Conservation (phyloP, 1,140 invertebrate species). For the Theocolax elegans region DNA sequence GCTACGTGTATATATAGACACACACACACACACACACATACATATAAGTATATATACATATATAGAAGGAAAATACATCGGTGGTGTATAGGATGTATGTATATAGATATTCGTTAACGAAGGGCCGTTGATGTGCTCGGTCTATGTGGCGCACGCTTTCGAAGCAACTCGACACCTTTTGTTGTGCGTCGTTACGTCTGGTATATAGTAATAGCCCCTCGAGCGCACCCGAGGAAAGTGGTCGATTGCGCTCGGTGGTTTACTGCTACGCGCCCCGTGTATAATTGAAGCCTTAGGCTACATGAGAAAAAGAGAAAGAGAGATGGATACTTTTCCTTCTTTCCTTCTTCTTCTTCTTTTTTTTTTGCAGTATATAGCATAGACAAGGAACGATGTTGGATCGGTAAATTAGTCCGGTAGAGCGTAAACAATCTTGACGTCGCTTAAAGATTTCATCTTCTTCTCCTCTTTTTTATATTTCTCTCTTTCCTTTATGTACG, state of each 20-base stretch:
- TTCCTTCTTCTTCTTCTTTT: no score
- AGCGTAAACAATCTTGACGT: conserved; percentile 9
- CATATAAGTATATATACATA: no score
- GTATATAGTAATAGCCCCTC: conserved; percentile 55
- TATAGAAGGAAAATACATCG: no score
- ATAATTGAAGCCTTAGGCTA: conserved; percentile 58
- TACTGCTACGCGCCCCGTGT: conserved; percentile 45
- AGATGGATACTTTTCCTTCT: conserved; percentile 20
- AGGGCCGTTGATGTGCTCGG: conserved; percentile 44
- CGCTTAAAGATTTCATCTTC: neutral
- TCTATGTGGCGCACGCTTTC: neutral
- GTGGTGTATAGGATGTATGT: no score
- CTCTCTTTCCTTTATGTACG: no score
- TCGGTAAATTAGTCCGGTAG: neutral
- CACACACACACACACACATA: no score
- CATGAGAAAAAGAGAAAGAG: neutral
- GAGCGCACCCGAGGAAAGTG: conserved; percentile 53
- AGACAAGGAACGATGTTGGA: neutral
- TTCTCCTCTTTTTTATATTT: no score
- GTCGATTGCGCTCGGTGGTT: conserved; percentile 60
- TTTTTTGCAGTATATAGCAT: no score
- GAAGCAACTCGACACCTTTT: conserved; percentile 61
- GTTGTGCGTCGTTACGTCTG: conserved; percentile 62
- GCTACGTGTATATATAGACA: no score
- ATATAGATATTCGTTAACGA: conserved; percentile 63